These are phyloP conservation scores for Argentina silus DNA, from an alignment of 2,797 vertebrate genomes.

Conservation along the genomic window DNA sequence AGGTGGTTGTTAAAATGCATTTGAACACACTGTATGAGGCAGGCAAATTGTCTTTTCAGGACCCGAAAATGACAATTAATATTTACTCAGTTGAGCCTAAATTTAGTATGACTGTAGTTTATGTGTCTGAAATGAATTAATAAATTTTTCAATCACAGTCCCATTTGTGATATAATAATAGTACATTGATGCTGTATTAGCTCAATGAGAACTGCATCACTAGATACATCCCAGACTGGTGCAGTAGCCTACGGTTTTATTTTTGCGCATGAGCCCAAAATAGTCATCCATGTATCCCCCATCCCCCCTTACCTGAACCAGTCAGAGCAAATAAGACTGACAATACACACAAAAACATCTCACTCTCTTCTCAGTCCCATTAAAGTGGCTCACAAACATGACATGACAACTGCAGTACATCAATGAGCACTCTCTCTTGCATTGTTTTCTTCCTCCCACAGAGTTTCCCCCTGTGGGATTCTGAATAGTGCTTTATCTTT, in stretches of 20 bases:
- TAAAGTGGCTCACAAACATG: constrained; percentile 9
- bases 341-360: not conserved
- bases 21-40: too few species aligned
- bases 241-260: not conserved
- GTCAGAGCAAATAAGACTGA: constrained; percentile 19
- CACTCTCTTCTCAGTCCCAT: not conserved
- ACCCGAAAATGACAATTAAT: too few species aligned
- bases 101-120: not conserved
- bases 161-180: too few species aligned
- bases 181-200: too few species aligned
- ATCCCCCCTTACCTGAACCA: not conserved
- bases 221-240: too few species aligned
- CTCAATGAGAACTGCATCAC: too few species aligned
- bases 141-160: too few species aligned
- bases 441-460: constrained; percentile 27
- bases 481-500: constrained; percentile 15
- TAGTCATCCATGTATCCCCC: constrained; percentile 3
- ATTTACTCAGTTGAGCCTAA: not conserved
- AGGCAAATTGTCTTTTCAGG: too few species aligned
- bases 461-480: constrained; percentile 28
- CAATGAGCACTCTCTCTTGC: constrained; percentile 24
- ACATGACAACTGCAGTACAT: constrained; percentile 21
- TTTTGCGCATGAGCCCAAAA: constrained; percentile 27
- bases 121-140: too few species aligned
- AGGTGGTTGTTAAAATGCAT: too few species aligned